Base-by-base conservation (phyloP, 2,113 vertebrate species). In the Siphamia tubifer region DNA sequence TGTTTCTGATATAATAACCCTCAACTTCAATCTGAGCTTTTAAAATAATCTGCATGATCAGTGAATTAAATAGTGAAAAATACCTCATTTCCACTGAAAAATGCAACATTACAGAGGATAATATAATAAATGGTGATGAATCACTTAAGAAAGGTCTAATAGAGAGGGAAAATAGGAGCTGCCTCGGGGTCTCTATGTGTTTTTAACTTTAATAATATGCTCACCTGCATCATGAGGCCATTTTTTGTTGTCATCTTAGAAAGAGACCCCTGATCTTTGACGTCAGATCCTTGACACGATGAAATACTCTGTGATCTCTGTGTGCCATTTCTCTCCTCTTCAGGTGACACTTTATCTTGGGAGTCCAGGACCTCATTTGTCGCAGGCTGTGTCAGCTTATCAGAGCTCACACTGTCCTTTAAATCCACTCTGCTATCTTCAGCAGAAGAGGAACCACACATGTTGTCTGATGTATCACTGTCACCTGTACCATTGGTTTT, bases 201-300 rank as follows among this genome's bases (percentile, higher is more conserved):
- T n/a, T n/a, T n/a, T n/a, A n/a, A n/a, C n/a, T n/a, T n/a, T n/a
- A n/a, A n/a, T n/a, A 10, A 58, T 8, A 58, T 25, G 13, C 75
- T 86, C 55, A 90, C 93, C 91, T 94, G 93, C 88, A 96, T 96
- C 90, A 94, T 93, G 49, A 96, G 93, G 53, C 94, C 94, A 28
- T 93, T 93, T 70, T 90, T 90, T 4, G 91, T 74, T 15, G 91
- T 88, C 84, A 90, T 90, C 83, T 89, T 93, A 6, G 85, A 92
- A 11, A 92, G 81, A 56, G 86, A 77, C 43, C 83, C 61, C 53
- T 92, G 91, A 30, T 91, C 89, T 78, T 91, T 92, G 12, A 73
- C 61, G 19, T 92, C 89, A 11, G 74, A n/a, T 27, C 56, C 43
- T 24, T 82, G 85, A 42, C 52, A 63, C 30, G 68, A 81, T 42